Evolutionary conservation across 1,140 invertebrate species (phyloP).

Genomic region (Dryas iulia): DNA sequence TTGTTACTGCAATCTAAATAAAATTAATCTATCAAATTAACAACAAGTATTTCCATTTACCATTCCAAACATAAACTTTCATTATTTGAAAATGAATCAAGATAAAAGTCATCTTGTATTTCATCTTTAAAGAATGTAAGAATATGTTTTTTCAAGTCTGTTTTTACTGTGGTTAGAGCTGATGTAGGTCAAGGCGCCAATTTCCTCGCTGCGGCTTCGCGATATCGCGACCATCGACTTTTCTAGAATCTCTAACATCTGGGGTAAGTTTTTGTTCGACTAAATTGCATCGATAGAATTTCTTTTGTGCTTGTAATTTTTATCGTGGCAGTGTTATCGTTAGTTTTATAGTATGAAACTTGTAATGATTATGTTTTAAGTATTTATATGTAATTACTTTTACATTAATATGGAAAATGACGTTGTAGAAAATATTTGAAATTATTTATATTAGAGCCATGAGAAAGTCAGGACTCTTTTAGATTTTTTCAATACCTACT

Average conservation of each 20-base stretch:
- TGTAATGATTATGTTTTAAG: background rate
- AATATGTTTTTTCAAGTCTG: constrained; percentile 21
- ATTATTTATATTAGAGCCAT: too few species aligned
- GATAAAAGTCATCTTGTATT: constrained; percentile 9
- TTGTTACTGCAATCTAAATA: background rate
- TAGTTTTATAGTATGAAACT: background rate
- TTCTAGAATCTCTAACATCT: constrained; percentile 27
- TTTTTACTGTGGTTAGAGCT: constrained; percentile 18
- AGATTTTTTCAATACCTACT: too few species aligned
- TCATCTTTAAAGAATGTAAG: constrained; percentile 1
- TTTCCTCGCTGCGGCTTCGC: constrained; percentile 31
- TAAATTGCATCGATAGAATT: constrained; percentile 18
- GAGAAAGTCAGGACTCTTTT: too few species aligned
- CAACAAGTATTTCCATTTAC: background rate
- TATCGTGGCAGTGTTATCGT: background rate
- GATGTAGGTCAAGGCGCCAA: constrained; percentile 39
- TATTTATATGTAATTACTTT: background rate
- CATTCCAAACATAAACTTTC: background rate
- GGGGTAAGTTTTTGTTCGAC: constrained; percentile 22
- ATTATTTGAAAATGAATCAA: constrained; percentile 1
- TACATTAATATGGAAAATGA: too few species aligned
- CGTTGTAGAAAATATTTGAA: too few species aligned
- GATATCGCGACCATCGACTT: constrained; percentile 32
- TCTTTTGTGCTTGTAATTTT: constrained; percentile 6
- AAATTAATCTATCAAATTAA: background rate